phyloP scores from a whole-genome alignment of 2,888 invertebrate genomes.

The Branchipolynoe longqiensis region DNA sequence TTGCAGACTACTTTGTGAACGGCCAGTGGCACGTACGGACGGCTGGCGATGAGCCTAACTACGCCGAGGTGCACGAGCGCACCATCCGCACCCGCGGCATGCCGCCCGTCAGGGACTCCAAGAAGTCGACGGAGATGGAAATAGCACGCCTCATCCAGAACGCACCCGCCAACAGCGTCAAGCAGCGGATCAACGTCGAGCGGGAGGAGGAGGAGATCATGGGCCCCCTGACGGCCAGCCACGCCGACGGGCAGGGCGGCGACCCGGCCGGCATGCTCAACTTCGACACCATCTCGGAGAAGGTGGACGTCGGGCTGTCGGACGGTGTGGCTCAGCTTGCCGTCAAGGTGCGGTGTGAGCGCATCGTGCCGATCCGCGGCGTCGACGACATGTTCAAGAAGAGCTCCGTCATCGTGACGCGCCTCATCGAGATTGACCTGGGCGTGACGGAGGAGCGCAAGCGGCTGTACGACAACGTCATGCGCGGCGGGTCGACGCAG shows the following conservation, averaged over 20 bases:
- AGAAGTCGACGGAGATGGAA: slow-evolving; percentile 45
- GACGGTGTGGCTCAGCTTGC: slow-evolving; percentile 68
- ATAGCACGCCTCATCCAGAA: slow-evolving; percentile 58
- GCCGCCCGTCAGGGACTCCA: slow-evolving; percentile 1
- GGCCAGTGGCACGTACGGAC: slow-evolving; percentile 28
- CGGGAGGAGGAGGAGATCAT: slow-evolving; percentile 70
- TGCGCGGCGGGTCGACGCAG: slow-evolving; percentile 61
- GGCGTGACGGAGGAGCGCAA: slow-evolving; percentile 78
- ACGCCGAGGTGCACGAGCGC: slow-evolving; percentile 10
- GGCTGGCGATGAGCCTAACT: slow-evolving; percentile 18
- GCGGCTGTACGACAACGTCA: slow-evolving; percentile 76
- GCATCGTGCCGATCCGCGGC: slow-evolving; percentile 78
- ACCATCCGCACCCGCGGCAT: slow-evolving; percentile 12
- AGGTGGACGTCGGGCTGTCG: slow-evolving; percentile 68
- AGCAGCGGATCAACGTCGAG: slow-evolving; percentile 69
- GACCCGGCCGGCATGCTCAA: slow-evolving; percentile 64
- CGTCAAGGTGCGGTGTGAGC: slow-evolving; percentile 79
- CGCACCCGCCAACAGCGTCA: slow-evolving; percentile 66
- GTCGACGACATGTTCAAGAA: slow-evolving; percentile 81
- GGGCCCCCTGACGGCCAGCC: slow-evolving; percentile 66
- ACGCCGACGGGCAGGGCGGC: slow-evolving; percentile 60
- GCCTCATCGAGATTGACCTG: slow-evolving; percentile 80
- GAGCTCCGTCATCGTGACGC: slow-evolving; percentile 79
- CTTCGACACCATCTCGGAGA: slow-evolving; percentile 71
- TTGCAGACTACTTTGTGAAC: slow-evolving; percentile 36